Evolutionary conservation across 2,888 invertebrate species (phyloP).

Genomic region (Melinaea marsaeus): DNA sequence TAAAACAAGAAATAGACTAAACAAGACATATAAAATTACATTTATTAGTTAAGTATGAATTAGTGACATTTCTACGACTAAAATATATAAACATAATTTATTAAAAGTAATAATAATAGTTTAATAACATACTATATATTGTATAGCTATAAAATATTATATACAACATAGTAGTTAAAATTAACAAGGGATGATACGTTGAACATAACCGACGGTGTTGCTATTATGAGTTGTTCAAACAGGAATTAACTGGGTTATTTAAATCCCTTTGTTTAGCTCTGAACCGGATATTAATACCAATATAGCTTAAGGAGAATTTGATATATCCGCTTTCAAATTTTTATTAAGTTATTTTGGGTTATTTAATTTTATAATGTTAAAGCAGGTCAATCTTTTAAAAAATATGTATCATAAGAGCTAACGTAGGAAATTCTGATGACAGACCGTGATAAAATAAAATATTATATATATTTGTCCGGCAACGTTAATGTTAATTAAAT

Average conservation of each 20-base stretch:
- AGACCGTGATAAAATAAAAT: too few species aligned
- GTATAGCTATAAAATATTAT: too few species aligned
- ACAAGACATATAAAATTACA: conserved; percentile 35
- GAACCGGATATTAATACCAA: conserved; percentile 32
- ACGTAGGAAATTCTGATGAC: too few species aligned
- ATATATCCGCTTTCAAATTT: conserved; percentile 9
- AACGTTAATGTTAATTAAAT: too few species aligned
- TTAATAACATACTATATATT: too few species aligned
- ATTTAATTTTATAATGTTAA: not conserved
- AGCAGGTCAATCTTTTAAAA: too few species aligned
- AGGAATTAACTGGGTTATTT: conserved; percentile 45
- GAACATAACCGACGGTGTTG: conserved; percentile 16
- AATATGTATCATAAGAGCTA: too few species aligned
- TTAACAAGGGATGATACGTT: conserved; percentile 11
- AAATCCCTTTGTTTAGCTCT: conserved; percentile 49
- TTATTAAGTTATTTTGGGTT: conserved; percentile 3
- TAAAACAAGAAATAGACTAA: conserved; percentile 41
- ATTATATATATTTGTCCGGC: too few species aligned
- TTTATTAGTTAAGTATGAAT: not conserved
- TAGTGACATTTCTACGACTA: not conserved
- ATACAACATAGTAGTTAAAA: too few species aligned
- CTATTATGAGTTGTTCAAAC: conserved; percentile 42
- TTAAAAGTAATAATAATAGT: too few species aligned
- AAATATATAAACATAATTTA: too few species aligned
- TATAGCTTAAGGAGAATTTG: conserved; percentile 13